Percentiles rank a stretch among this genome's conserved stretches.
Evolutionary conservation across 2,113 vertebrate species (phyloP).

Genomic region (Podarcis cretensis): DNA sequence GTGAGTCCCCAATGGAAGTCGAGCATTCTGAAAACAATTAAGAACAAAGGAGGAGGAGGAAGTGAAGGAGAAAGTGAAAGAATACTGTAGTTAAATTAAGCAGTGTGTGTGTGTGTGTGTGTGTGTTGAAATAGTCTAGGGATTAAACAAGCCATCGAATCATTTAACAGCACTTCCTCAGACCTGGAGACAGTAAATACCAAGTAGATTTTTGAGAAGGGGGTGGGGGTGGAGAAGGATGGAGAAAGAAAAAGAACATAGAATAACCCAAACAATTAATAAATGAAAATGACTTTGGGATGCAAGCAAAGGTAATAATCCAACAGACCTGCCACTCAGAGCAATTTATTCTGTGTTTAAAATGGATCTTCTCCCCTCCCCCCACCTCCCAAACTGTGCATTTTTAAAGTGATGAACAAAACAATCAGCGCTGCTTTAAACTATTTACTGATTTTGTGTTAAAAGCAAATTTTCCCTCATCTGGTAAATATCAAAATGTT

Average conservation of each 20-base stretch:
- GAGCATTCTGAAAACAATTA: constrained; percentile 70
- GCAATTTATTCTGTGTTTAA: constrained; percentile 66
- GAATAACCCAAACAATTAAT: constrained; percentile 61
- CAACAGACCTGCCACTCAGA: constrained; percentile 68
- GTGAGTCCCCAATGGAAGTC: constrained; percentile 68
- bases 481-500: constrained; percentile 58
- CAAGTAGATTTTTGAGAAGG: constrained; percentile 52
- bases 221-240: not conserved
- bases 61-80: constrained; percentile 31
- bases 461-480: constrained; percentile 18
- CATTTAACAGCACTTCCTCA: constrained; percentile 61
- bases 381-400: constrained; percentile 33
- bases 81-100: constrained; percentile 71
- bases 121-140: constrained; percentile 64
- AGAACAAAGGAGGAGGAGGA: constrained; percentile 56
- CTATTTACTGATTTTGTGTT: constrained; percentile 55
- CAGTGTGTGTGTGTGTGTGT: constrained; percentile 43
- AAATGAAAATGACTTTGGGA: constrained; percentile 72
- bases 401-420: constrained; percentile 67
- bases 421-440: constrained; percentile 66
- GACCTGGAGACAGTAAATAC: constrained; percentile 42
- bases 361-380: constrained; percentile 56
- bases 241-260: constrained; percentile 51
- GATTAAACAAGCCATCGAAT: constrained; percentile 68
- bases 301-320: constrained; percentile 72